A percentile compares a stretch with the other conserved stretches of the same genome.
Conservation (phyloP, 2,888 invertebrate species). For the Petrolisthes cinctipes region DNA sequence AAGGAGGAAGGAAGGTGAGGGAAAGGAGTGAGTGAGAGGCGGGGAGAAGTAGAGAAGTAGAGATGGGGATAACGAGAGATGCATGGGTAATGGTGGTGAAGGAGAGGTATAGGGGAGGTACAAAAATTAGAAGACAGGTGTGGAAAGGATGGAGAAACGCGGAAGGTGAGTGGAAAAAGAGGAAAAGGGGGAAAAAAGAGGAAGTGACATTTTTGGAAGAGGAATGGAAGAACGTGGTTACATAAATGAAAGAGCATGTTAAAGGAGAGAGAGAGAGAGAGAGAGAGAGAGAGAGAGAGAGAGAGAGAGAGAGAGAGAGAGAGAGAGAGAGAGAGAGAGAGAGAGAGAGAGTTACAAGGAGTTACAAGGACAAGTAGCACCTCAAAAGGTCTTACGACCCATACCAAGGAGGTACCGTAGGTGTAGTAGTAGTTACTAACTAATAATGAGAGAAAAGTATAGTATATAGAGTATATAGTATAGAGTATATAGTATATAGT, state of each 20-base stretch:
- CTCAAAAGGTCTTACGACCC: too few species aligned
- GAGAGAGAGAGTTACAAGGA: neutral
- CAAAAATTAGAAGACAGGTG: neutral
- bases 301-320: neutral
- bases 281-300: neutral
- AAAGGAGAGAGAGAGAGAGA: neutral
- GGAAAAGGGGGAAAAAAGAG: neutral
- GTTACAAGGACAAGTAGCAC: too few species aligned
- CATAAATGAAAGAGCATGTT: neutral
- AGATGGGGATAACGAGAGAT: neutral
- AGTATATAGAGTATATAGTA: neutral
- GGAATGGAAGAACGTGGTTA: neutral
- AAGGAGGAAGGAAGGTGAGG: neutral
- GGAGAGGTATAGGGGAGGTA: neutral
- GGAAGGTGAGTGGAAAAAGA: neutral
- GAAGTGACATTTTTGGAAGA: neutral
- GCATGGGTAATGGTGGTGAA: neutral
- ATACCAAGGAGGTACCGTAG: too few species aligned
- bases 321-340: neutral
- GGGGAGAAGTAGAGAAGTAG: neutral
- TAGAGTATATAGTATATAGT: neutral
- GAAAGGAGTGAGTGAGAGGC: neutral
- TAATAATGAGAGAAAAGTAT: neutral
- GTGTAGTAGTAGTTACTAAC: neutral
- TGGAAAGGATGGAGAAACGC: neutral